Base-by-base conservation (phyloP, 2,888 invertebrate species). In the Bugulina stolonifera region DNA sequence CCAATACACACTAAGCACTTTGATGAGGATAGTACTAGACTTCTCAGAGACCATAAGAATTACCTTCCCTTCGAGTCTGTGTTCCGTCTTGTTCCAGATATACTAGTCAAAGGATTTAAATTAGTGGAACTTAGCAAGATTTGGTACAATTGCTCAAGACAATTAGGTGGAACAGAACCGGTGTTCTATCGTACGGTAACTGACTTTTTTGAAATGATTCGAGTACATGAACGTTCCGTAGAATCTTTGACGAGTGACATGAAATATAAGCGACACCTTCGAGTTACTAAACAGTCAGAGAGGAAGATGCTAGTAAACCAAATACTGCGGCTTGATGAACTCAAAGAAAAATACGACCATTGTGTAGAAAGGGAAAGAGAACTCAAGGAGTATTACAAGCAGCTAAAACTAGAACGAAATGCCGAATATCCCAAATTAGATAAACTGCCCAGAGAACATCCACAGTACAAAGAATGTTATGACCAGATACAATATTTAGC, bases 101-200 rank as follows among this genome's bases (percentile, higher is more conserved):
- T 80, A 14, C 81, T 82, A 75, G 77, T 78, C 22, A 81, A 81
- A 74, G 79, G 79, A 69, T 79, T 78, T 73, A 81, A 80, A 72
- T 78, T 79, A 22, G 75, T 81, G 23, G 80, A 81, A 71, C 74
- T 81, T 25, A 78, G 80, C 22, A 79, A 80, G 73, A 75, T 77
- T 29, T 82, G 82, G 82, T 76, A 64, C 64, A 64, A 64, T 64
- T 14, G 32, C 27, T 22, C 64, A 32, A 64, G 64, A 32, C 64
- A 32, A 34, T 64, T 64, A 32, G 64, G 29, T 32, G 64, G 64
- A 2, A 2, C 64, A 10, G 32, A 32, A 29, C 14, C n/a, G 10
- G 10, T 27, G 22, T 10, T 2, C 5, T 32, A 34, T 34, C 64
- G 34, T 10, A 64, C 32, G 14, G 27, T 32, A 25, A 22, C 22